These are phyloP conservation scores for Sapajus apella DNA, from an alignment of 2,113 vertebrate species.

Conservation along the genomic window DNA sequence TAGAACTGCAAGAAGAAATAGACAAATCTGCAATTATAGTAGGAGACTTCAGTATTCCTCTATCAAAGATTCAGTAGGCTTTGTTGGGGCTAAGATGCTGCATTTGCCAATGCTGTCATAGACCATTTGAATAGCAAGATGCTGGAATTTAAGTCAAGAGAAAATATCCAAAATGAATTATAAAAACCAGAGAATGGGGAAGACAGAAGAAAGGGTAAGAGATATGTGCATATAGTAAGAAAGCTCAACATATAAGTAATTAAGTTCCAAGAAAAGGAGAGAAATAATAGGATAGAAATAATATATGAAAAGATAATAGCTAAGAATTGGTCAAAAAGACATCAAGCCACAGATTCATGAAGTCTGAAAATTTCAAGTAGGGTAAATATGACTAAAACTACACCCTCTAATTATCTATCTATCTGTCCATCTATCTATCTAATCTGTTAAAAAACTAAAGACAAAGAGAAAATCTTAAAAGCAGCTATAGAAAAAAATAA, in stretches of 20 bases:
- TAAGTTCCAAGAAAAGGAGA: background rate
- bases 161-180: background rate
- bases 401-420: background rate
- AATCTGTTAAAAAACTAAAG: background rate
- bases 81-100: background rate
- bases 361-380: background rate
- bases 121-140: background rate
- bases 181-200: background rate
- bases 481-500: background rate
- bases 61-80: background rate
- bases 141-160: background rate
- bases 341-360: background rate
- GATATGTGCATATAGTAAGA: background rate
- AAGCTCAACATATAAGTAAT: background rate
- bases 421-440: background rate
- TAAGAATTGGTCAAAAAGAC: background rate
- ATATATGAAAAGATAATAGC: background rate
- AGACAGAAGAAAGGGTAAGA: background rate
- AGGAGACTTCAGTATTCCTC: background rate
- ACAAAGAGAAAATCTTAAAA: background rate
- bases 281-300: background rate
- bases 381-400: background rate
- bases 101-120: background rate
- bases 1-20: background rate
- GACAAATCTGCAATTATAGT: background rate